These are phyloP conservation scores for Lepidochitona cinerea DNA, from an alignment of 2,888 invertebrate genomes.

Conservation along the genomic window DNA sequence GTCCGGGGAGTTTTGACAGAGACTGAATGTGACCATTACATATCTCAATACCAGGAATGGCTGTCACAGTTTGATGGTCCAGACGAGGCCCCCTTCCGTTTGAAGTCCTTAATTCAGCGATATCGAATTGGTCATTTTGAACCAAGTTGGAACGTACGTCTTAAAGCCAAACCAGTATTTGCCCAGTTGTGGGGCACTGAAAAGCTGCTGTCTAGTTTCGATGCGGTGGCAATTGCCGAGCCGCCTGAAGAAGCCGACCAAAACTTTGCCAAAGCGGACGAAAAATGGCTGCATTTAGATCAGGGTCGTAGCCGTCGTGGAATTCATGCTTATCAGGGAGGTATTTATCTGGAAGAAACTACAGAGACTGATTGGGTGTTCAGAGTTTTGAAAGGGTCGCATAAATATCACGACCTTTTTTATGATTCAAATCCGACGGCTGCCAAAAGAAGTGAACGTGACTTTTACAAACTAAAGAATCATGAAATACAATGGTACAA, in stretches of 20 bases:
- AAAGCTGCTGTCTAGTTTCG: constrained; percentile 24
- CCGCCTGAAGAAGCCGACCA: constrained; percentile 20
- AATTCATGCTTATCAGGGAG: constrained; percentile 26
- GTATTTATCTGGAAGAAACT: constrained; percentile 27
- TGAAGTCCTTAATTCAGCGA: constrained; percentile 20
- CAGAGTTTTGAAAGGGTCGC: constrained; percentile 34
- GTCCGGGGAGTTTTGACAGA: constrained; percentile 15
- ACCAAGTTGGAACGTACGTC: constrained; percentile 17
- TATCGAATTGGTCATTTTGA: constrained; percentile 18
- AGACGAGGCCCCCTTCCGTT: constrained; percentile 13
- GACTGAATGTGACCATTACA: constrained; percentile 17
- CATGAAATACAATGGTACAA: constrained; percentile 21
- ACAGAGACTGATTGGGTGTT: constrained; percentile 22
- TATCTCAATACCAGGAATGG: constrained; percentile 15
- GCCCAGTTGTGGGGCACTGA: constrained; percentile 18
- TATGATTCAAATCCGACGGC: background rate
- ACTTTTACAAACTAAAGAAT: constrained; percentile 13
- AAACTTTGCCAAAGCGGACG: background rate
- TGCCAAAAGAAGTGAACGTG: constrained; percentile 9
- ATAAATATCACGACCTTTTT: constrained; percentile 29
- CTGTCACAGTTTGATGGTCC: constrained; percentile 13
- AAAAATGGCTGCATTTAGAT: constrained; percentile 22
- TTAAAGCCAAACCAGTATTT: constrained; percentile 25
- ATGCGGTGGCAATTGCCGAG: constrained; percentile 22
- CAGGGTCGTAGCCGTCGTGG: constrained; percentile 18